phyloP scores from a whole-genome alignment of 2,888 invertebrate species.

The Campoplex capitator region DNA sequence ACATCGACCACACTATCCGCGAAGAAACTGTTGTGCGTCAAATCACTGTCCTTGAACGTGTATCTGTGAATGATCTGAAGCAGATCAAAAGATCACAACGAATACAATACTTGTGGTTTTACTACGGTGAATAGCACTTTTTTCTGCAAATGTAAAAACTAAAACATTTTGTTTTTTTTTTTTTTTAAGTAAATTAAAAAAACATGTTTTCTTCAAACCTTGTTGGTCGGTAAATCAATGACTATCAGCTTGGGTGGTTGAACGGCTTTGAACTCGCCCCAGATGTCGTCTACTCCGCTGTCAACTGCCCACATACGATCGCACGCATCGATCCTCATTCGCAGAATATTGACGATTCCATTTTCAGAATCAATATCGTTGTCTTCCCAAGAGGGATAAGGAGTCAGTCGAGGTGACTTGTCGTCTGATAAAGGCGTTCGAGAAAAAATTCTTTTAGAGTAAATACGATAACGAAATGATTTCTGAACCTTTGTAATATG shows the following conservation, averaged over 20 bases:
- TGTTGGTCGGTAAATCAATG: conserved; percentile 91
- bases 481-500: not conserved
- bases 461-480: not conserved
- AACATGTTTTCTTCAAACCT: conserved; percentile 81
- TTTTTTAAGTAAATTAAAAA: not conserved
- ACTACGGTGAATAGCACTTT: not conserved
- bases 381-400: conserved; percentile 92
- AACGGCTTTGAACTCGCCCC: conserved; percentile 85
- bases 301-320: conserved; percentile 94
- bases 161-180: not conserved
- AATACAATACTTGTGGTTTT: not conserved
- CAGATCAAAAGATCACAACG: not conserved
- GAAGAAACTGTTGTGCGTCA: conserved; percentile 91
- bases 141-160: not conserved
- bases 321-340: conserved; percentile 90
- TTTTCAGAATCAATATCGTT: conserved; percentile 89
- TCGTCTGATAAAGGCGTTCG: conserved; percentile 81
- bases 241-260: conserved; percentile 88
- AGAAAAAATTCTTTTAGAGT: not conserved
- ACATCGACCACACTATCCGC: conserved; percentile 92
- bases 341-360: conserved; percentile 90
- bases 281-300: conserved; percentile 91
- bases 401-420: conserved; percentile 90
- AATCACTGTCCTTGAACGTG: conserved; percentile 88
- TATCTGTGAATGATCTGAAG: conserved; percentile 87